phyloP scores from a whole-genome alignment of 2,888 invertebrate species.

The Notocelia uddmanniana region DNA sequence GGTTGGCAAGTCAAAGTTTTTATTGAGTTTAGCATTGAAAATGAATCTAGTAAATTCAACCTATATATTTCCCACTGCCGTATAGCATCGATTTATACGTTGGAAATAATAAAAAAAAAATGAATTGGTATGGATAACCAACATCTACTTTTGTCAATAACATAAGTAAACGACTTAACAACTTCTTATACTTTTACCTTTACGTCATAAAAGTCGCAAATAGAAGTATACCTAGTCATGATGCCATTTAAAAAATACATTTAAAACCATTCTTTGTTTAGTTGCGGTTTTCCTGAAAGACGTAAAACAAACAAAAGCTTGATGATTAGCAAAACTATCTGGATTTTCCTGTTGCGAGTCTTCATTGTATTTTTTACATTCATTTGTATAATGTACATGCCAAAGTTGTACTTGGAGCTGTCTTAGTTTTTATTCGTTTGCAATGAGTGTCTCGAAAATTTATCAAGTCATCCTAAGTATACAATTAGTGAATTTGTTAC shows the following conservation, averaged over 20 bases:
- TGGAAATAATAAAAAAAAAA: too few relatives aligned
- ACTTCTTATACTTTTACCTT: too few relatives aligned
- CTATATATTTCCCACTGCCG: too few relatives aligned
- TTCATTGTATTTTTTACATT: constrained; percentile 30
- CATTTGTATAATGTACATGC: constrained; percentile 22
- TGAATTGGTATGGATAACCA: too few relatives aligned
- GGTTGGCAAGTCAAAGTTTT: too few relatives aligned
- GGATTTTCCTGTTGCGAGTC: constrained; percentile 30
- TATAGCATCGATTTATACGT: too few relatives aligned
- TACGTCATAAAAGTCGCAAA: too few relatives aligned
- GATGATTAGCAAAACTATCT: constrained; percentile 22
- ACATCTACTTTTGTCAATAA: too few relatives aligned
- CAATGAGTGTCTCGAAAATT: constrained; percentile 1
- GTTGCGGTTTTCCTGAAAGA: constrained; percentile 3
- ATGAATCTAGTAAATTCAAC: too few relatives aligned
- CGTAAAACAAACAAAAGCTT: constrained; percentile 17
- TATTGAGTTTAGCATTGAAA: too few relatives aligned
- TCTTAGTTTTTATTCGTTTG: constrained; percentile 6
- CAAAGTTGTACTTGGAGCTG: constrained; percentile 13
- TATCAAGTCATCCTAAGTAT: not conserved
- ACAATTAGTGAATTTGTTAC: not conserved
- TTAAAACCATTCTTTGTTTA: not conserved
- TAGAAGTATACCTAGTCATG: too few relatives aligned
- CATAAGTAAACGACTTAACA: too few relatives aligned
- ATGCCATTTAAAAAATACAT: not conserved